Percentiles rank a stretch among this genome's conserved stretches.
phyloP scores from a whole-genome alignment of 2,113 vertebrate species.

The Semnornis frantzii region DNA sequence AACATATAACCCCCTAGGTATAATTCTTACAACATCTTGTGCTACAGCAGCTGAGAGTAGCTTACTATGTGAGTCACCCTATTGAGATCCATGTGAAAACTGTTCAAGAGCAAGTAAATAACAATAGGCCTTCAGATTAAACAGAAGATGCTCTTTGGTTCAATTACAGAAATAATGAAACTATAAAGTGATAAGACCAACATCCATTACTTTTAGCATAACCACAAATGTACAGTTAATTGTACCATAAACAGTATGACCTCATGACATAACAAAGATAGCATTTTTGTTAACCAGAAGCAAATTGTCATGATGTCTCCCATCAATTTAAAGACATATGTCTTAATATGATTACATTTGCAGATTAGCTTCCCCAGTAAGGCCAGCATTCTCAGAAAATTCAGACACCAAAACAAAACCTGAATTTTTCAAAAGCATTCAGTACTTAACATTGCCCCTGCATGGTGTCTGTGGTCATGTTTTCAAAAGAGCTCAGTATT shows the following conservation, averaged over 20 bases:
- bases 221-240: background rate
- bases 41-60: background rate
- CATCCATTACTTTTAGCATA: background rate
- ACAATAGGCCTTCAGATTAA: conserved; percentile 1
- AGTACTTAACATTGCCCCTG: background rate
- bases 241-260: background rate
- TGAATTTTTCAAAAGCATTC: background rate
- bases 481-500: background rate
- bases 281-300: background rate
- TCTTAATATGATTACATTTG: background rate
- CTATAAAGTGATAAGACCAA: background rate
- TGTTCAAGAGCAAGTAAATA: background rate
- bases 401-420: background rate
- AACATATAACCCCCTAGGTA: background rate
- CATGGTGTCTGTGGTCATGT: background rate
- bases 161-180: conserved; percentile 36
- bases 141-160: background rate
- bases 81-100: background rate
- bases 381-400: background rate
- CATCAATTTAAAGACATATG: background rate
- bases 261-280: background rate
- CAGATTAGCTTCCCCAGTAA: background rate
- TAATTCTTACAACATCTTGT: background rate
- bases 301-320: background rate
- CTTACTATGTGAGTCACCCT: background rate